phyloP scores from a whole-genome alignment of 2,888 invertebrate species.

The Apamea crenata region DNA sequence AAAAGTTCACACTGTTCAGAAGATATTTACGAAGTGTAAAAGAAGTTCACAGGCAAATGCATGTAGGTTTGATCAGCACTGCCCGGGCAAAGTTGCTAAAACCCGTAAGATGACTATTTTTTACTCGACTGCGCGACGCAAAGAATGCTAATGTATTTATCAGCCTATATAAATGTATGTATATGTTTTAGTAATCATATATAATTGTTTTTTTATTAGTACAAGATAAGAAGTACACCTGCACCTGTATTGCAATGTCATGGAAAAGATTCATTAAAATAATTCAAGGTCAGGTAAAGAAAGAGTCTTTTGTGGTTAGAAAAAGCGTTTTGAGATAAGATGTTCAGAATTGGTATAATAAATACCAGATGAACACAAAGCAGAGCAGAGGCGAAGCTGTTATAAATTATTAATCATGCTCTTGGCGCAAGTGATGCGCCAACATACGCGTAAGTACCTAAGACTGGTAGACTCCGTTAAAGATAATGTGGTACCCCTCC shows the following conservation, averaged over 20 bases:
- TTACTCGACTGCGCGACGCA: background rate
- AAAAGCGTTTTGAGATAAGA: too few relatives aligned
- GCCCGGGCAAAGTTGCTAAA: background rate
- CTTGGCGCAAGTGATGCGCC: constrained; percentile 25
- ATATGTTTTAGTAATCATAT: background rate
- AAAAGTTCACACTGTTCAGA: constrained; percentile 5
- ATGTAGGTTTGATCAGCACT: constrained; percentile 9
- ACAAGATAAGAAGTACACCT: background rate
- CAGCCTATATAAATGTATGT: background rate
- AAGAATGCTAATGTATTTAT: background rate
- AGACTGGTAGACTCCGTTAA: constrained; percentile 70
- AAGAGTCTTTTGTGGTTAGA: constrained; percentile 7
- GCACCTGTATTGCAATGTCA: constrained; percentile 13
- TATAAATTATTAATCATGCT: constrained; percentile 40
- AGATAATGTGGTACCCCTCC: constrained; percentile 58
- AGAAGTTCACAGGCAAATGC: constrained; percentile 4
- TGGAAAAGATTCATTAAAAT: background rate
- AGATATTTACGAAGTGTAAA: background rate
- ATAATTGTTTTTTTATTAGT: background rate
- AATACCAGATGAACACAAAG: constrained; percentile 30
- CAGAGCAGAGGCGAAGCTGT: constrained; percentile 35
- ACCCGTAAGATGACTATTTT: too few relatives aligned
- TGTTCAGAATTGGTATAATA: constrained; percentile 5
- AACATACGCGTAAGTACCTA: constrained; percentile 67
- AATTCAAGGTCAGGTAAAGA: constrained; percentile 19